Conservation (phyloP, 2,113 vertebrate genomes). For the Gnathonemus longibarbis region DNA sequence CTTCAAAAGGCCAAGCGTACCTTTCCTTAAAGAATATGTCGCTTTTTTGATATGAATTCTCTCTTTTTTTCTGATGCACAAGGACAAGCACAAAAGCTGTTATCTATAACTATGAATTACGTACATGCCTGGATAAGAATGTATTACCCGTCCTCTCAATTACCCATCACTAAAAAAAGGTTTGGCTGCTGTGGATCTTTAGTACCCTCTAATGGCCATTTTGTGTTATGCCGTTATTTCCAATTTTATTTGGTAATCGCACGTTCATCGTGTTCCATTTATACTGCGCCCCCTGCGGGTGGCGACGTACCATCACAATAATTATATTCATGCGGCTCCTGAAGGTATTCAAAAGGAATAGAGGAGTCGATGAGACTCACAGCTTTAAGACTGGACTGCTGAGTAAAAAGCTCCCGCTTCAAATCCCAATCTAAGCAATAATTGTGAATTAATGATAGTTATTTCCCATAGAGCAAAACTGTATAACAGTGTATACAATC, state of each 20-base stretch:
- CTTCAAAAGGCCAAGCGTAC: background rate
- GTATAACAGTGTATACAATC: background rate
- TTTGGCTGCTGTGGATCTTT: conserved; percentile 13
- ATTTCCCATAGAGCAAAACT: background rate
- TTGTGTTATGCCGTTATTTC: background rate
- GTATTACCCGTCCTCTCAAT: background rate
- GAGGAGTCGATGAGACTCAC: background rate
- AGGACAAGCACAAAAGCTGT: conserved; percentile 6
- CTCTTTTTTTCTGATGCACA: background rate
- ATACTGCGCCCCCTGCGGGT: background rate
- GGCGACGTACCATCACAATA: background rate
- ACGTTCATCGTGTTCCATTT: background rate
- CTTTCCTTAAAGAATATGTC: background rate
- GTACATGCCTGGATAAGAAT: conserved; percentile 6
- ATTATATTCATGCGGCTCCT: background rate
- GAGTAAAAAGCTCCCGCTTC: background rate
- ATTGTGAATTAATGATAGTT: background rate
- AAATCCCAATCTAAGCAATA: background rate
- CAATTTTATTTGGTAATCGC: background rate
- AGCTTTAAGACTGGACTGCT: background rate
- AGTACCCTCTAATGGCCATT: conserved; percentile 31
- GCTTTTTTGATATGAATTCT: background rate
- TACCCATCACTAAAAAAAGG: background rate
- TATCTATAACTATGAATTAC: conserved; percentile 6
- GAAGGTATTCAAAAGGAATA: background rate